A percentile compares a stretch with the other conserved stretches of the same genome.
Evolutionary conservation across 2,888 invertebrate species (phyloP).

Genomic region (Vanessa cardui): DNA sequence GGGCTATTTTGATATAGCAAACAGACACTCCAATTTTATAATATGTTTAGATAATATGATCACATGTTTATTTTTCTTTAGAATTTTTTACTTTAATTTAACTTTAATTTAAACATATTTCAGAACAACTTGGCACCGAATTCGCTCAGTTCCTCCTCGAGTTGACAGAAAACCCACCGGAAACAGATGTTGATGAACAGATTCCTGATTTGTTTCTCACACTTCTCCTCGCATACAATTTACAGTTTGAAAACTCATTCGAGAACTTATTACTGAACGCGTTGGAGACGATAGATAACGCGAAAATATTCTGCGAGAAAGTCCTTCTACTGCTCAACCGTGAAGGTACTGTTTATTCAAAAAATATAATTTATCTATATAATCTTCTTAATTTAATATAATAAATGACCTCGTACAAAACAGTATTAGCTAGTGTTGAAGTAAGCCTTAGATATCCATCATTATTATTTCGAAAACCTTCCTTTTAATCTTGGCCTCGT

Average conservation of each 20-base stretch:
- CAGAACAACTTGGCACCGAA: constrained; percentile 92
- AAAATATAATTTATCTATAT: no score
- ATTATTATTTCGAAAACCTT: no score
- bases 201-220: constrained; percentile 93
- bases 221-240: constrained; percentile 93
- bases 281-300: constrained; percentile 86
- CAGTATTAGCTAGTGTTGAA: no score
- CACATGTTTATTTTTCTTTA: no score
- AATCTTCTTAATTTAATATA: no score
- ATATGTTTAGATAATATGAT: no score
- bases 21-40: no score
- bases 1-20: no score
- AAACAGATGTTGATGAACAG: constrained; percentile 91
- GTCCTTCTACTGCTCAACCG: constrained; percentile 92
- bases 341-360: constrained; percentile 85
- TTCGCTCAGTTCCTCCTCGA: constrained; percentile 92
- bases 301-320: constrained; percentile 96
- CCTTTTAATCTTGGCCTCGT: no score
- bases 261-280: constrained; percentile 89
- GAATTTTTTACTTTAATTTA: neutral
- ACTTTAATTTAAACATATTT: constrained; percentile 45
- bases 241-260: constrained; percentile 88
- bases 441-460: no score
- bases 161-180: constrained; percentile 90
- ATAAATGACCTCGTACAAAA: no score